Evolutionary conservation across 2,888 invertebrate genomes (phyloP), one percentile per base, ranked within the genome.

Genomic region (Melanargia galathea): DNA sequence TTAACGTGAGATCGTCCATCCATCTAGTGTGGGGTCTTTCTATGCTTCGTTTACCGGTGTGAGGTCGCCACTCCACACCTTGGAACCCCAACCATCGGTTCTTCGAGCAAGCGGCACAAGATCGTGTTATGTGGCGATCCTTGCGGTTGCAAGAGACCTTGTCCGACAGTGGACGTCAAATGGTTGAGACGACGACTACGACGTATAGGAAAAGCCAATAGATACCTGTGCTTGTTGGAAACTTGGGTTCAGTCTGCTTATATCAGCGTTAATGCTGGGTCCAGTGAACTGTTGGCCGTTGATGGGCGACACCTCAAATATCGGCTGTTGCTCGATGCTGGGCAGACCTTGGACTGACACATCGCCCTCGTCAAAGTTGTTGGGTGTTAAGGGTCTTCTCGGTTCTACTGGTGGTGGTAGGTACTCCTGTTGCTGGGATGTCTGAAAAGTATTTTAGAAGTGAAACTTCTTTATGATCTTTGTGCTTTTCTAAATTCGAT

Each of bases 321-420:
- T 81, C 0, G 84, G 86, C 46, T 73, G 78, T 66, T 85, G 87
- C 65, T 90, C 90, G 33, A 76, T 77, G 0, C 76, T 78, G 0
- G 90, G 90, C 18, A 91, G 68, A 40, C 90, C 90, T 71, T 88
- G 90, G 60, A 91, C 90, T 11, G 87, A 85, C 0, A 91, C 83
- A 60, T 90, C 90, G 24, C 75, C 82, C 7, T 72, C 69, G 1
- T 83, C 86, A 56, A 80, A 79, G 57, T 75, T 75, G 51, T 77
- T 76, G 26, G 78, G 71, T 18, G 55, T 62, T 24, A 68, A 30
- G 4, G 81, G 81, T 24, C 76, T 79, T 6, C 87, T 80, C 7
- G 87, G 87, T 54, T 88, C 85, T 0, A 82, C 64, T 0, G 86
- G 83, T 1, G 86, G 83, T 1, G 87, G 89, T 2, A 84, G 74